Evolutionary conservation across 1,140 invertebrate species (phyloP).

Genomic region (Drosophila kepulauana): DNA sequence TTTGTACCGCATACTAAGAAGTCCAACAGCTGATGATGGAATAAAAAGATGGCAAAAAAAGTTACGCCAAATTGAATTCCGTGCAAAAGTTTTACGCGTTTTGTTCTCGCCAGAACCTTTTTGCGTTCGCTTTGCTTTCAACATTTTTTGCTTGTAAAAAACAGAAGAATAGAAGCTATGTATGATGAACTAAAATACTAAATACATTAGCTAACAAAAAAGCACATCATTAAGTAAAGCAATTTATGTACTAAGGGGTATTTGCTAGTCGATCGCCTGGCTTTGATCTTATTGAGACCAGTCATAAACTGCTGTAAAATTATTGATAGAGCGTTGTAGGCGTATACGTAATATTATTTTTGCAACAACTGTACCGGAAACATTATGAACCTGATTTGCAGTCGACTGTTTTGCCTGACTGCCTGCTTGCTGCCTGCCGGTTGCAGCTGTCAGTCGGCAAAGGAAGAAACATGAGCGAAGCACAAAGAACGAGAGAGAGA

Average conservation of each 20-base stretch:
- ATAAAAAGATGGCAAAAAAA: constrained; percentile 47
- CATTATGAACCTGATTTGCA: constrained; percentile 65
- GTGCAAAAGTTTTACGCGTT: constrained; percentile 57
- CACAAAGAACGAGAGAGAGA: too few relatives aligned
- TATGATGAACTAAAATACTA: too few relatives aligned
- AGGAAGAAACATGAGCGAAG: neutral
- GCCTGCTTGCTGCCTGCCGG: constrained; percentile 55
- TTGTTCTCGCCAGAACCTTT: constrained; percentile 22
- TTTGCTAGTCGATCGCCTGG: neutral
- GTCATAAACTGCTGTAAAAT: constrained; percentile 56
- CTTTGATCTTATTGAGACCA: constrained; percentile 16
- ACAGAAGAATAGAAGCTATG: too few relatives aligned
- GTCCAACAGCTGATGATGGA: constrained; percentile 57
- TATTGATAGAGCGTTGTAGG: constrained; percentile 68
- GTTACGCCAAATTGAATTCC: constrained; percentile 75
- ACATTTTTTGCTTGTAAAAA: neutral
- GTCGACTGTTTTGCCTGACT: constrained; percentile 49
- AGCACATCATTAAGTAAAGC: too few relatives aligned
- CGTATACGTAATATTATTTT: constrained; percentile 64
- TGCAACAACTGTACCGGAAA: constrained; percentile 35
- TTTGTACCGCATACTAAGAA: constrained; percentile 73
- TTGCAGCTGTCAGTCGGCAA: constrained; percentile 61
- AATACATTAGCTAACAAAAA: too few relatives aligned
- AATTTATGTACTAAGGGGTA: neutral
- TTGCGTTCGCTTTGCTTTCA: neutral